A percentile compares a stretch with the other conserved stretches of the same genome.
Evolutionary conservation across 2,888 invertebrate species (phyloP).

Genomic region (Erebia epiphron): DNA sequence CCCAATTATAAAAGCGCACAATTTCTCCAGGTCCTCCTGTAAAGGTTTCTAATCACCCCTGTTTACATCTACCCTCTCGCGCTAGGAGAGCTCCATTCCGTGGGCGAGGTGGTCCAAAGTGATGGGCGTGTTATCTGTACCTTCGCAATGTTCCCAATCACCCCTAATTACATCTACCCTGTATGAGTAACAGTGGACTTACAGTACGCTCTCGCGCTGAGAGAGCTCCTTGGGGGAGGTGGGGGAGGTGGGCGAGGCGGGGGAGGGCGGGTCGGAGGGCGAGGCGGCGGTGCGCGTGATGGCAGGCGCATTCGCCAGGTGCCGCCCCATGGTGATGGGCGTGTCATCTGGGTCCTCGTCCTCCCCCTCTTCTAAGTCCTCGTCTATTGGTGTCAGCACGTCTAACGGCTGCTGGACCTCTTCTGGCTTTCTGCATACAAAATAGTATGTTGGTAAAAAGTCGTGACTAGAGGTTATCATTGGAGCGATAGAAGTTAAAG

Average conservation of each 20-base stretch:
- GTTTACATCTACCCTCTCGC: no score
- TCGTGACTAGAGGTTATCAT: no score
- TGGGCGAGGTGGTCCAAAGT: no score
- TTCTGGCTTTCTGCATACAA: slow-evolving; percentile 72
- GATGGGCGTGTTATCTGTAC: no score
- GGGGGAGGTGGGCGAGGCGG: slow-evolving; percentile 31
- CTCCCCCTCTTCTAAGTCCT: slow-evolving; percentile 86
- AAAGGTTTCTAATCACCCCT: no score
- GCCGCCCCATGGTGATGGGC: slow-evolving; percentile 86
- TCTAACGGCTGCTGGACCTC: slow-evolving; percentile 86
- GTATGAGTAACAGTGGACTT: slow-evolving; percentile 13
- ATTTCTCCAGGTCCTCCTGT: no score
- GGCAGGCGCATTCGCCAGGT: slow-evolving; percentile 82
- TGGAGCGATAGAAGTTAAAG: no score
- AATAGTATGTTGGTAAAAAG: no score
- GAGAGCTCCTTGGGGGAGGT: slow-evolving; percentile 57
- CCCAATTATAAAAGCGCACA: no score
- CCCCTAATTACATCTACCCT: no score
- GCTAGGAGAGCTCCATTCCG: no score
- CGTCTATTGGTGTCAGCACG: slow-evolving; percentile 91
- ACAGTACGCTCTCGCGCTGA: slow-evolving; percentile 89
- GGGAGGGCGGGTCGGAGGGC: slow-evolving; percentile 79
- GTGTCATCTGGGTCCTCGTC: slow-evolving; percentile 88
- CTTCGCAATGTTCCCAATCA: no score
- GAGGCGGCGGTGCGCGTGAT: slow-evolving; percentile 91